A percentile compares a stretch with the other conserved stretches of the same genome.
Conservation (phyloP, 2,113 vertebrate species). For the Amphilophus citrinellus region DNA sequence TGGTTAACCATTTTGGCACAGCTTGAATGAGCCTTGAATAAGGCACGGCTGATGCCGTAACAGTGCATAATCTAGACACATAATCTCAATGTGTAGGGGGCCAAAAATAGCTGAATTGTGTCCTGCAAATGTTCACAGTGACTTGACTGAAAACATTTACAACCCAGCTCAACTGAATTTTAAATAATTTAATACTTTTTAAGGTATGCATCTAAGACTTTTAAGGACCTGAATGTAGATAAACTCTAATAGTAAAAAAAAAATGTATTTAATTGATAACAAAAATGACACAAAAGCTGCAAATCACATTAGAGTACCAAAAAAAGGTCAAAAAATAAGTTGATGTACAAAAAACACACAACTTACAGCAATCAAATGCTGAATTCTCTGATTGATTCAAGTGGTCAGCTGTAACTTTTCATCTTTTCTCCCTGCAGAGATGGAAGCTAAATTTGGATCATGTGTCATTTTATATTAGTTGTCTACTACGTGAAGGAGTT, state of each 20-base stretch:
- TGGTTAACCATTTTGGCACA: not conserved
- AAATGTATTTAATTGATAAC: not conserved
- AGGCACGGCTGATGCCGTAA: too few species aligned
- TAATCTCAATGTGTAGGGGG: too few species aligned
- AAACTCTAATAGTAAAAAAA: not conserved
- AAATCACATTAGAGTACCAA: not conserved
- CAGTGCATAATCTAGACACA: too few species aligned
- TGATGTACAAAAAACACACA: not conserved
- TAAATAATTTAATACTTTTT: not conserved
- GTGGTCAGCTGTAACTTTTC: not conserved
- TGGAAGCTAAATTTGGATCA: not conserved
- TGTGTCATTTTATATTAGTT: not conserved
- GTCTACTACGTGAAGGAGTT: not conserved
- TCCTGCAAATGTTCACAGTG: too few species aligned
- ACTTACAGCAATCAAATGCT: not conserved
- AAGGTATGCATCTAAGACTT: not conserved
- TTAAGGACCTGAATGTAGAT: not conserved
- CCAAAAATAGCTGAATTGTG: too few species aligned
- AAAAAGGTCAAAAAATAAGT: too few species aligned
- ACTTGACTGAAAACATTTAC: too few species aligned
- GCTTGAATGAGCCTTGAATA: not conserved
- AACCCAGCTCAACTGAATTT: too few species aligned
- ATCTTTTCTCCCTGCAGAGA: not conserved
- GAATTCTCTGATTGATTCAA: slow-evolving; percentile 2
- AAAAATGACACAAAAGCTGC: not conserved